phyloP scores from a whole-genome alignment of 2,113 vertebrate genomes.

The Galbula dea region DNA sequence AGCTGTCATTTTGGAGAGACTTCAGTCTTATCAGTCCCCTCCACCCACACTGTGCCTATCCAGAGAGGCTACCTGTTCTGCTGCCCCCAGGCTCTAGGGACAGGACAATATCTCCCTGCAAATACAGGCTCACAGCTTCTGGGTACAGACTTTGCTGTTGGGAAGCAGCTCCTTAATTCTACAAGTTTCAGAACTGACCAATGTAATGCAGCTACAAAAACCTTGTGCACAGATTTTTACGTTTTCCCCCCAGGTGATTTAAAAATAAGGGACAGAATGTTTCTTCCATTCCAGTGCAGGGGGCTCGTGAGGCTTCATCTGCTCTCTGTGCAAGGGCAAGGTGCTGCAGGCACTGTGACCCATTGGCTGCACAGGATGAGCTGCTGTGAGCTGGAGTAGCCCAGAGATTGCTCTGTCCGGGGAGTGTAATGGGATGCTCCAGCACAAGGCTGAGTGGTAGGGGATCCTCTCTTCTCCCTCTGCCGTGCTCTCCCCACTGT shows the following conservation, averaged over 20 bases:
- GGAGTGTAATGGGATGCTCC: background rate
- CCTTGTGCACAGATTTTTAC: background rate
- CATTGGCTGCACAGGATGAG: background rate
- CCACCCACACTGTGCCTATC: too few species aligned
- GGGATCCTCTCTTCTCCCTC: background rate
- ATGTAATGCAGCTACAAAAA: background rate
- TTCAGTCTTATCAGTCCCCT: background rate
- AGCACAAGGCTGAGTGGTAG: background rate
- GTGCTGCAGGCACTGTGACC: background rate
- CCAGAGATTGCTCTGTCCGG: background rate
- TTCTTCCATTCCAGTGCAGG: background rate
- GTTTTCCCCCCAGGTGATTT: background rate
- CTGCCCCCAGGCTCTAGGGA: background rate
- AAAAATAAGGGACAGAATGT: background rate
- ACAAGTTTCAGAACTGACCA: background rate
- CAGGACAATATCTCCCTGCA: background rate
- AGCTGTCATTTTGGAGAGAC: background rate
- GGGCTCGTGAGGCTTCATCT: background rate
- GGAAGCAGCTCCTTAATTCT: background rate
- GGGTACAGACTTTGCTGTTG: background rate
- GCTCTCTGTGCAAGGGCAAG: background rate
- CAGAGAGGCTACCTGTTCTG: rapidly evolving
- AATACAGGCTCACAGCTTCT: background rate
- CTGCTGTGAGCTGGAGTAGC: background rate
- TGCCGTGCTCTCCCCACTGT: rapidly evolving